Base-by-base conservation (phyloP, 2,888 invertebrate species). In the Caenorhabditis sp. region DNA sequence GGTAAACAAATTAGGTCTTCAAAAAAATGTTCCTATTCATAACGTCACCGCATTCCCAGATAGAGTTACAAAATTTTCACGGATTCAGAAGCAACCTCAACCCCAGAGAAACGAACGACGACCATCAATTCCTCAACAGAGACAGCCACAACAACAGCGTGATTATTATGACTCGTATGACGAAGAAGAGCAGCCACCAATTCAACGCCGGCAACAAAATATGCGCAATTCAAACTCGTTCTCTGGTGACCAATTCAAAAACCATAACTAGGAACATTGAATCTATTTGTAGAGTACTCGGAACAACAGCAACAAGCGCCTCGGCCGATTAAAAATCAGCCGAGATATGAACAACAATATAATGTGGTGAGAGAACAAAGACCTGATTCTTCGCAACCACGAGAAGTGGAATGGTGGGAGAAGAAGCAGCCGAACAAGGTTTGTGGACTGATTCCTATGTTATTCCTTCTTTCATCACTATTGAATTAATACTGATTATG, bases 381-480 rank as follows among this genome's bases (percentile, higher is more conserved):
- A 61, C 79, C 79, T 24, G 84, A 85, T 82, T 82, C 83, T 14
- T 69, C 68, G 22, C 74, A 76, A 31, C 85, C 84, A 47, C 38
- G 84, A 66, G 66, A 82, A 76, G 38, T 82, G 12, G 89, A 89
- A 56, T 89, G 89, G 89, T 89, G 89, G 89, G 88, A 89, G 75
- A 88, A 87, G 79, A 88, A 88, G 47, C 86, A 54, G n/a, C 44
- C n/a, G 63, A 86, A 86, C 26, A 81, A 80, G 85, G 85, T 85
- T 59, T 76, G 76, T 66, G 47, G 35, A 35, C 51, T 49, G 38
- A 35, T 35, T 51, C 19, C 24, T 14, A 56, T 63, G 35, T 63
- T 51, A 63, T 72, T 47, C 12, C 5, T 61, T 35, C 35, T 49
- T 12, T 56, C 49, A 35, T 28, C 19, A 22, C 49, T 58, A 49